Evolutionary conservation across 1,140 invertebrate species (phyloP).

Genomic region (Aphelinus atriplicis): DNA sequence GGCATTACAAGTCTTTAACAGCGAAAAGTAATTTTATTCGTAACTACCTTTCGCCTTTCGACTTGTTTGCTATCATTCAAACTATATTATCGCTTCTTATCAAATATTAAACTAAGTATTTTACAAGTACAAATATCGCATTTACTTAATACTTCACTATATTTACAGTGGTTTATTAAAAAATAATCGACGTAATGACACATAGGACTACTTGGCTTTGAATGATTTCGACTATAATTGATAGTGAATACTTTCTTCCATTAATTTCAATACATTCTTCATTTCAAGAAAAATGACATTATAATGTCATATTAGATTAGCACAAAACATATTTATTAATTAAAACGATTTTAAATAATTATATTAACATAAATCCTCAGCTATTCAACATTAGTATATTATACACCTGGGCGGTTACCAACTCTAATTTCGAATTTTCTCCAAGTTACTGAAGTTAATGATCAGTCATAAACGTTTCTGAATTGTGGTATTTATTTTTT

Average conservation of each 20-base stretch:
- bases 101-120: slow-evolving; percentile 19
- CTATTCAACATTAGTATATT: too few species aligned
- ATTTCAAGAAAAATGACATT: neutral
- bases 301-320: neutral
- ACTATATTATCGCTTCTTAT: neutral
- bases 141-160: neutral
- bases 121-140: slow-evolving; percentile 31
- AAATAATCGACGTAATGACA: too few species aligned
- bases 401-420: too few species aligned
- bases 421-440: too few species aligned
- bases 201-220: too few species aligned
- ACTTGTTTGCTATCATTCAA: slow-evolving; percentile 5
- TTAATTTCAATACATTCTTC: neutral
- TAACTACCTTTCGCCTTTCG: slow-evolving; percentile 1
- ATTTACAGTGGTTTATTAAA: slow-evolving; percentile 28
- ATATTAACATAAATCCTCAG: too few species aligned
- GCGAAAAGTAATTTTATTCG: neutral
- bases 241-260: neutral
- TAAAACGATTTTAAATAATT: neutral
- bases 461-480: too few species aligned
- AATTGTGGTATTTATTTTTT: too few species aligned
- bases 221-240: neutral
- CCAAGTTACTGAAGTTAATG: too few species aligned
- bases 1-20: slow-evolving; percentile 34
- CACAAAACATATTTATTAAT: neutral